Conservation (phyloP, 2,113 vertebrate species). For the Kryptolebias marmoratus region DNA sequence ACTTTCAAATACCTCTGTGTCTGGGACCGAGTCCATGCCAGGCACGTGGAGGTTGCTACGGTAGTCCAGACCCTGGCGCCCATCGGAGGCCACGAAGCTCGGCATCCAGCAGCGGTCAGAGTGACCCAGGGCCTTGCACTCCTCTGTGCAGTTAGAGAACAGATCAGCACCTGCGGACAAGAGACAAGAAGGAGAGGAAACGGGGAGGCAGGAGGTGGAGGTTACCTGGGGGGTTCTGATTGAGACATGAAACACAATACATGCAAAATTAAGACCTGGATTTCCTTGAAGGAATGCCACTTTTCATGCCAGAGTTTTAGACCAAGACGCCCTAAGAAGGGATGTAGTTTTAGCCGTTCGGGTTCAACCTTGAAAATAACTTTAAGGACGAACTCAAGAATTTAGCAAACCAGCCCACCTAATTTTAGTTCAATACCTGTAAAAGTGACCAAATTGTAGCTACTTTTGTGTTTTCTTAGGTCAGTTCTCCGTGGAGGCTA, state of each 20-base stretch:
- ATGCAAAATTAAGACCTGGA: no score
- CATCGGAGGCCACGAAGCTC: conserved; percentile 92
- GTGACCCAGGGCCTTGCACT: conserved; percentile 98
- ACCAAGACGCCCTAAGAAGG: no score
- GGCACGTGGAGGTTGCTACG: conserved; percentile 99
- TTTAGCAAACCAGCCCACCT: no score
- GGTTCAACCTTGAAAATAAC: no score
- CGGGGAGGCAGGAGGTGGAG: not conserved
- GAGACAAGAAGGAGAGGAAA: not conserved
- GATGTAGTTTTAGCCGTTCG: no score
- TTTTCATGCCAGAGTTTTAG: no score
- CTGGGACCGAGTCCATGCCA: conserved; percentile 98
- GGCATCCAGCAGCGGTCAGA: conserved; percentile 99
- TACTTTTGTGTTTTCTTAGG: no score
- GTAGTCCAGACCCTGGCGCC: conserved; percentile 95
- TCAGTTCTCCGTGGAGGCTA: no score
- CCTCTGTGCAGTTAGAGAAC: conserved; percentile 99
- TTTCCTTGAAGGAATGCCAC: no score
- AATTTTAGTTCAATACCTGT: no score
- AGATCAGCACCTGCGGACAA: conserved; percentile 88
- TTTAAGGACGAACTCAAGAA: no score
- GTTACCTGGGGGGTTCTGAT: not conserved
- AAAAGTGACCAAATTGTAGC: no score
- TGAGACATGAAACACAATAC: not conserved
- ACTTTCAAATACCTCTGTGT: conserved; percentile 96